phyloP scores from a whole-genome alignment of 2,888 invertebrate genomes.

The Timema cristinae region DNA sequence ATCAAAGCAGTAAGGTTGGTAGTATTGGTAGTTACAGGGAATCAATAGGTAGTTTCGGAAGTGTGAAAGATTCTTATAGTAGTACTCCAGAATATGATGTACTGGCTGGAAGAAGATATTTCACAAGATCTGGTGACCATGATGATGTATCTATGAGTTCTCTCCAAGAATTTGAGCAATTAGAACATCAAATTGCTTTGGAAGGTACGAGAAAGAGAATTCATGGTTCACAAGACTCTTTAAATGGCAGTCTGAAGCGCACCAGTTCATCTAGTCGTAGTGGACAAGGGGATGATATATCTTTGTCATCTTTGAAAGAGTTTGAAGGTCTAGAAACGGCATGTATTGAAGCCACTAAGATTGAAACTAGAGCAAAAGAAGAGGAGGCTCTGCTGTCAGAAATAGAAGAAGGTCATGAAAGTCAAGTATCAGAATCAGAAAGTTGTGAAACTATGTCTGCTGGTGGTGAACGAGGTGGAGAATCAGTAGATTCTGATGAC shows the following conservation, averaged over 20 bases:
- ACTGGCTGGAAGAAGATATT: conserved; percentile 75
- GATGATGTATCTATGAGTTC: conserved; percentile 91
- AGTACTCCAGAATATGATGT: conserved; percentile 91
- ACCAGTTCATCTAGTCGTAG: conserved; percentile 55
- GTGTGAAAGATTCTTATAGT: conserved; percentile 82
- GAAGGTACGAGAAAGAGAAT: conserved; percentile 62
- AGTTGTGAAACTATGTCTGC: conserved; percentile 57
- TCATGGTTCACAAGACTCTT: conserved; percentile 81
- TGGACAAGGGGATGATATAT: conserved; percentile 79
- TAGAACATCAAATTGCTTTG: conserved; percentile 78
- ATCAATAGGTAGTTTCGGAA: conserved; percentile 74
- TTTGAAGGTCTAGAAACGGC: conserved; percentile 90
- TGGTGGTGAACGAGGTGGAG: conserved; percentile 52
- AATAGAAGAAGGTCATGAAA: conserved; percentile 57
- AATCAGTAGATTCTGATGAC: conserved; percentile 55
- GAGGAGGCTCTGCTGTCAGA: conserved; percentile 71
- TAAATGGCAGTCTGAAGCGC: conserved; percentile 71
- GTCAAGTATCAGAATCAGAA: conserved; percentile 52
- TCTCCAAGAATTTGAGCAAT: conserved; percentile 88
- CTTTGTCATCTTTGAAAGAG: conserved; percentile 82
- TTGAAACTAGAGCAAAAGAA: conserved; percentile 78
- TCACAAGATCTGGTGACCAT: conserved; percentile 77
- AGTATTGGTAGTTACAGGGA: conserved; percentile 64
- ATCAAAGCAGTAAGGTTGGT: conserved; percentile 70
- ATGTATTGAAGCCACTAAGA: conserved; percentile 75